These are phyloP conservation scores for Scolopax mira DNA, from an alignment of 2,113 vertebrate species.

Conservation along the genomic window DNA sequence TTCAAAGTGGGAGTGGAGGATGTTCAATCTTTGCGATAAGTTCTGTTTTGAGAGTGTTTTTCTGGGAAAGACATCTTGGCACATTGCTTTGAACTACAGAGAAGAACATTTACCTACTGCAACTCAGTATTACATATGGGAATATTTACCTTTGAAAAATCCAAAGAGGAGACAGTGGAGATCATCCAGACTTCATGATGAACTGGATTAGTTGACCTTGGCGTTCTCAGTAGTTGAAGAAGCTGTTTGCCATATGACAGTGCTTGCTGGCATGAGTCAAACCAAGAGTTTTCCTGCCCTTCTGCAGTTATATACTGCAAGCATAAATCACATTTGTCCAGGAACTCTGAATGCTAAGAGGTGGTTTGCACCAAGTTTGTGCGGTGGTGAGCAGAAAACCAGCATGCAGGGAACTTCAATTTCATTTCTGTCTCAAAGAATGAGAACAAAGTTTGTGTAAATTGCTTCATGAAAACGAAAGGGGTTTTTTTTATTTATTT, in stretches of 20 bases:
- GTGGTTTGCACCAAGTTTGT: not conserved
- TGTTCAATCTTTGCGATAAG: not conserved
- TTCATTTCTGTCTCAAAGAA: not conserved
- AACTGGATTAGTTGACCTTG: conserved; percentile 31
- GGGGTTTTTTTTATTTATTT: not conserved
- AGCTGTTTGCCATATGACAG: not conserved
- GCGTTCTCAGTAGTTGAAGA: not conserved
- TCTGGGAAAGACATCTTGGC: not conserved
- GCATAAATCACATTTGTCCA: not conserved
- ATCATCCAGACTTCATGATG: conserved; percentile 2
- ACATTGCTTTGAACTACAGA: not conserved
- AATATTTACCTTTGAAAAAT: conserved; percentile 48
- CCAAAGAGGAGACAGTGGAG: not conserved
- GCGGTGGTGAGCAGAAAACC: not conserved
- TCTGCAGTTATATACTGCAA: not conserved
- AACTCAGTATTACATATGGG: not conserved
- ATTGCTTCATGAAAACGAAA: not conserved
- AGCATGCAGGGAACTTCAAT: not conserved
- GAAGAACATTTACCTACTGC: conserved; percentile 24
- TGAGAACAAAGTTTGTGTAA: not conserved
- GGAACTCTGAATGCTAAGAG: not conserved
- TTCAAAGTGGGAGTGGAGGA: not conserved
- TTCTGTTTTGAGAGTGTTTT: conserved; percentile 16
- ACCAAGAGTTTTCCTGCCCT: conserved; percentile 1
- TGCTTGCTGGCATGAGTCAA: not conserved